Base-by-base conservation (phyloP, 2,888 invertebrate genomes). In the Pandemis corylana region DNA sequence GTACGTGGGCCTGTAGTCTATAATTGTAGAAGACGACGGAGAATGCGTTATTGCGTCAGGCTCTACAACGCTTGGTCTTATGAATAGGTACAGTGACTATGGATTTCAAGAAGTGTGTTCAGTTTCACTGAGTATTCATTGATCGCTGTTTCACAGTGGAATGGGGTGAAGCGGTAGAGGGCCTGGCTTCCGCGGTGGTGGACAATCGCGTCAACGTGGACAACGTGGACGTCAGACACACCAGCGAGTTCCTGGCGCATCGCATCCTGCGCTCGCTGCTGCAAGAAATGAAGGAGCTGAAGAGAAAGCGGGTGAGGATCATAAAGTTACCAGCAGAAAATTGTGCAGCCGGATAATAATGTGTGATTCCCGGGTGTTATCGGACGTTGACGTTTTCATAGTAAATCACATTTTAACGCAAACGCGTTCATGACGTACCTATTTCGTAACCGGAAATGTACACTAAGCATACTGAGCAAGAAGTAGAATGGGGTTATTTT, bases 111-210 rank as follows among this genome's bases (percentile, higher is more conserved):
- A 44, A 49, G 49, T 64, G 0, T 42, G 6, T 62, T 41, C 1
- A 49, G 10, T 56, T 13, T 13, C 5, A 44, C 46, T 36, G n/a
- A 13, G 15, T 20, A 20, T 56, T 56, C 20, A 56, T n/a, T 53
- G 2, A 20, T 9, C 6, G 13, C 9, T 4, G 20, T 20, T 56
- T 9, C 6, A 3, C 78, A 94, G 94, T 94, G 91, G 92, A 93
- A 79, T 94, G 93, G 94, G 92, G 92, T 41, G 94, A 94, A 68
- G 92, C 91, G 0, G 93, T 94, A 44, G 94, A 93, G 72, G 85
- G 85, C 0, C 77, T 94, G 5, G 77, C 93, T 2, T 80, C 78
- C 0, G 92, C 92, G 0, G 92, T 91, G 63, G 90, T 93, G 36
- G 85, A 91, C 78, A 90, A 87, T 76, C 84, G 89, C 61, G 81